These are phyloP conservation scores for Chrysopa pallens DNA, from an alignment of 1,140 invertebrate genomes.

Conservation along the genomic window DNA sequence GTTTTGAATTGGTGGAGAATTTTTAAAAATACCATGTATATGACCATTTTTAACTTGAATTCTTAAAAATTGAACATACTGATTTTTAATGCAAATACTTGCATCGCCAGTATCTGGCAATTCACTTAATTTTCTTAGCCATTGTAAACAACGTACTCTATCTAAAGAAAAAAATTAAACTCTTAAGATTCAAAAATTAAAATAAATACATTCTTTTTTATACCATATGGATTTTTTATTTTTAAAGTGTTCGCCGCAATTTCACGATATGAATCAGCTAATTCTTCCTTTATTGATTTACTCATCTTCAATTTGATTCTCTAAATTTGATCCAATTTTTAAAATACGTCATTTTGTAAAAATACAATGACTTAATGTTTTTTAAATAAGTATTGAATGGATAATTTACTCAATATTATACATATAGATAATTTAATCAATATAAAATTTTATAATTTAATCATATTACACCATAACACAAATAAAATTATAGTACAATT, in stretches of 20 bases:
- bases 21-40: constrained; percentile 24
- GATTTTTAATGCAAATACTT: constrained; percentile 21
- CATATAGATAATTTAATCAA: too few relatives aligned
- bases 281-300: constrained; percentile 17
- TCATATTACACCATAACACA: too few relatives aligned
- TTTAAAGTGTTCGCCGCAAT: constrained; percentile 16
- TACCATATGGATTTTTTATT: constrained; percentile 19
- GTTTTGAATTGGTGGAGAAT: constrained; percentile 17
- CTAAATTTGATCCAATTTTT: too few relatives aligned
- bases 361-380: too few relatives aligned
- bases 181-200: not conserved
- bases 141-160: constrained; percentile 28
- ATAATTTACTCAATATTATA: too few relatives aligned
- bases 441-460: too few relatives aligned
- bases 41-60: constrained; percentile 25
- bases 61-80: constrained; percentile 27
- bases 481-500: too few relatives aligned
- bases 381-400: too few relatives aligned
- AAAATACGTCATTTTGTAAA: too few relatives aligned
- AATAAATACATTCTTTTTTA: not conserved
- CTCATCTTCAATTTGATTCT: constrained; percentile 9
- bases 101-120: constrained; percentile 20
- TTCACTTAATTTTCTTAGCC: constrained; percentile 22
- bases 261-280: constrained; percentile 17
- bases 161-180: too few relatives aligned